Base-by-base conservation (phyloP, 2,888 invertebrate species). In the Trissolcus brochymenae region DNA sequence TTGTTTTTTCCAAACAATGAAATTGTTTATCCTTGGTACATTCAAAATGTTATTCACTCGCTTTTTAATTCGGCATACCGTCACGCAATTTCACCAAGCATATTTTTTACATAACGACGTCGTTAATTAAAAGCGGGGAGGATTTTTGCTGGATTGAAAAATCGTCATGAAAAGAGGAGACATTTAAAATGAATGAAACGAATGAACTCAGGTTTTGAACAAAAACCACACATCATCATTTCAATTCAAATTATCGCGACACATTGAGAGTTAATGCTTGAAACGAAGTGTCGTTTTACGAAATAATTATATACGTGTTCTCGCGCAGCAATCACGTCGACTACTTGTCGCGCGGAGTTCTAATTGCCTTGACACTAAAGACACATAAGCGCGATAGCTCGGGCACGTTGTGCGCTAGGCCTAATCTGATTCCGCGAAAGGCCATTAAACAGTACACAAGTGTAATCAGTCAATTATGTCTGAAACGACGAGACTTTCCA, bases 251-350 rank as follows among this genome's bases (percentile, higher is more conserved):
- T 56, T 29, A 55, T n/a, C 19, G 40, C 11, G 17, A 13, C 29
- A 17, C 29, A 49, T 55, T 21, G 59, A 29, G 49, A 49, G 64
- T 70, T 73, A 74, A 75, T 75, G 74, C 65, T 67, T 78, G 76
- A 73, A 56, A 73, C 66, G 50, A 74, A 79, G 70, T 67, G 73
- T 80, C 76, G 73, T 75, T 74, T 61, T 68, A 65, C 54, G 76
- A 56, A 72, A 77, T 79, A 80, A 80, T 81, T 79, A 79, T 55
- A 76, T 73, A 53, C 74, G 57, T 74, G 76, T 71, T 74, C 56
- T 64, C 74, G 62, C 56, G 46, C 62, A 17, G 76, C 76, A 80
- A 80, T 80, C 78, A 79, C 74, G 62, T 64, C 54, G 17, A 59
- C 67, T 61, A 66, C 77, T 67, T 61, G 75, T 76, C 70, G 76